phyloP scores from a whole-genome alignment of 2,113 vertebrate species.

The Camelus bactrianus region DNA sequence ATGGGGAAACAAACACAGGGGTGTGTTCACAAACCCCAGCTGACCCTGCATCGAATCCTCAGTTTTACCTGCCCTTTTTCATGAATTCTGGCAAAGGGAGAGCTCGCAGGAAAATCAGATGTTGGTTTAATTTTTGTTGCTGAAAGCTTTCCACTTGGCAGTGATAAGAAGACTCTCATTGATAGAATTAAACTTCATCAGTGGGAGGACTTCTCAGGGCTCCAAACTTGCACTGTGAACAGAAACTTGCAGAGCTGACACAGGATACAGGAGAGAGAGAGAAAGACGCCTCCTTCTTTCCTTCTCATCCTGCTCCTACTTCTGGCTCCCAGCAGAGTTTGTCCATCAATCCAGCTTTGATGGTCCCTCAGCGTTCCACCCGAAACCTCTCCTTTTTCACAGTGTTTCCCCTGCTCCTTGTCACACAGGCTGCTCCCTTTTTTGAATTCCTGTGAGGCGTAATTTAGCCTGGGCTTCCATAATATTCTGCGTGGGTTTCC shows the following conservation, averaged over 20 bases:
- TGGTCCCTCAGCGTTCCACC: background rate
- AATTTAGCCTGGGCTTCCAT: background rate
- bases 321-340: background rate
- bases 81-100: background rate
- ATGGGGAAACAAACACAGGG: rapidly evolving
- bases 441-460: rapidly evolving
- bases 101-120: background rate
- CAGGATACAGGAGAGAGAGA: no score
- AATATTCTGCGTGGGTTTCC: rapidly evolving
- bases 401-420: background rate
- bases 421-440: background rate
- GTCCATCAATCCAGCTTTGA: rapidly evolving
- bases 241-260: background rate
- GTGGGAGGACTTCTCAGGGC: background rate
- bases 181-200: background rate
- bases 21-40: rapidly evolving
- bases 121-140: background rate
- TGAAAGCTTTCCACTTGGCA: background rate
- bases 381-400: background rate
- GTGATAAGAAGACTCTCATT: background rate
- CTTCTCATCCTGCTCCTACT: background rate
- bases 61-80: rapidly evolving
- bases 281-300: background rate
- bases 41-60: rapidly evolving
- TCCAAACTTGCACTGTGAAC: rapidly evolving